Evolutionary conservation across 2,113 vertebrate species (phyloP), one percentile per base, ranked within the genome.

Genomic region (Rhinopomastus cyanomelas): DNA sequence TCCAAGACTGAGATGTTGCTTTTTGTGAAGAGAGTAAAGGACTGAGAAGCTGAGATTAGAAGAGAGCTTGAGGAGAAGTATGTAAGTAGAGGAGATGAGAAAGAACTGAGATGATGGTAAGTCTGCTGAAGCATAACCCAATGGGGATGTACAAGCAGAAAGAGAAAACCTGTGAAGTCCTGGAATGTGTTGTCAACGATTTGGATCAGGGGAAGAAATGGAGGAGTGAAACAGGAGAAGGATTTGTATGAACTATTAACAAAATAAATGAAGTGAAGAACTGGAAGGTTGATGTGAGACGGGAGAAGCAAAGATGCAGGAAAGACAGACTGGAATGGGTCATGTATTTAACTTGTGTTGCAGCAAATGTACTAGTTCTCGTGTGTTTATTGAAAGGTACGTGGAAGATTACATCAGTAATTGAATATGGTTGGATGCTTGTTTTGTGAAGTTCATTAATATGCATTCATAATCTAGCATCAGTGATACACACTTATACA

Each of bases 321-420:
- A 68, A 82, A 65, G 44, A 52, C 6, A 30, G 32, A 32, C 32
- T 56, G 22, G n/a, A 75, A 19, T 64, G n/a, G 6, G 13, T 67
- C 5, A 3, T 52, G 3, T 19, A 18, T 48, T 5, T 79, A 42
- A 59, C 11, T 5, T 1, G 0, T 11, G 2, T 25, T 59, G 44
- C 12, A 37, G 18, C n/a, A 48, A 49, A 36, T 13, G 4, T 30
- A 11, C 75, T 66, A 30, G 12, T 77, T 87, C 30, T 55, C 1
- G 3, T 22, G 13, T 57, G 60, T 82, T 23, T 27, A 8, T 74
- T 59, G 76, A 53, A 3, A 52, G 21, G 1, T 55, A 13, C 13
- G 79, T 67, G 32, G n/a, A 81, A 36, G 7, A 61, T 56, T 73
- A 25, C 20, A 42, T 85, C 8, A 16, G 46, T 79, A 73, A 55